phyloP scores from a whole-genome alignment of 2,888 invertebrate genomes.

The Lydus trimaculatus region DNA sequence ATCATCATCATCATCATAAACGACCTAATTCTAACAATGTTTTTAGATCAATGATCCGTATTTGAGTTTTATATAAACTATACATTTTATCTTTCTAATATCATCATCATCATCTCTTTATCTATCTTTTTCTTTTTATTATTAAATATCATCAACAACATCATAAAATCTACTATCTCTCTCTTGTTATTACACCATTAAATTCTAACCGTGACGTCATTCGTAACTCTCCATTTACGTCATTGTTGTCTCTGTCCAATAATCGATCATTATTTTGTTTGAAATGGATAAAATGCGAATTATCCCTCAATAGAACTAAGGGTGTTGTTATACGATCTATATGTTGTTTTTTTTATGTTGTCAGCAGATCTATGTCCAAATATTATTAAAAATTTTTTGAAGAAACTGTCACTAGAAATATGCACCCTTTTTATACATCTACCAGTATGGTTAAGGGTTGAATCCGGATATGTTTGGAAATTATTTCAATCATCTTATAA shows the following conservation, averaged over 20 bases:
- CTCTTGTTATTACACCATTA: not conserved
- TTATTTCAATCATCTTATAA: not conserved
- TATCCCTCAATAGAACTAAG: too few species aligned
- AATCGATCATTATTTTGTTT: conserved; percentile 2
- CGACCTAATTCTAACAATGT: conserved; percentile 18
- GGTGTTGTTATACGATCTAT: too few species aligned
- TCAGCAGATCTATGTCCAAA: too few species aligned
- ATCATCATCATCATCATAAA: conserved; percentile 14
- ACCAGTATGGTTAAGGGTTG: too few species aligned
- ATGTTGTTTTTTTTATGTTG: too few species aligned
- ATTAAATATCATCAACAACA: not conserved
- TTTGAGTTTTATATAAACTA: not conserved
- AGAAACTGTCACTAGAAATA: too few species aligned
- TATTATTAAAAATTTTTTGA: too few species aligned
- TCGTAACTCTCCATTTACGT: conserved; percentile 1
- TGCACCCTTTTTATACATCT: too few species aligned
- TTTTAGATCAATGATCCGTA: not conserved
- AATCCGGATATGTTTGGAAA: too few species aligned
- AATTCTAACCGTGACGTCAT: not conserved
- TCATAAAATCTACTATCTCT: not conserved
- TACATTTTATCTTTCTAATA: not conserved
- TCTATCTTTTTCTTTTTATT: not conserved
- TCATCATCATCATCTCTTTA: not conserved
- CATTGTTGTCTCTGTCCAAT: conserved; percentile 1
- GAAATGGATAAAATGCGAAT: not conserved